Evolutionary conservation across 2,888 invertebrate genomes (phyloP).

Genomic region (Troglohyphantes excavatus): DNA sequence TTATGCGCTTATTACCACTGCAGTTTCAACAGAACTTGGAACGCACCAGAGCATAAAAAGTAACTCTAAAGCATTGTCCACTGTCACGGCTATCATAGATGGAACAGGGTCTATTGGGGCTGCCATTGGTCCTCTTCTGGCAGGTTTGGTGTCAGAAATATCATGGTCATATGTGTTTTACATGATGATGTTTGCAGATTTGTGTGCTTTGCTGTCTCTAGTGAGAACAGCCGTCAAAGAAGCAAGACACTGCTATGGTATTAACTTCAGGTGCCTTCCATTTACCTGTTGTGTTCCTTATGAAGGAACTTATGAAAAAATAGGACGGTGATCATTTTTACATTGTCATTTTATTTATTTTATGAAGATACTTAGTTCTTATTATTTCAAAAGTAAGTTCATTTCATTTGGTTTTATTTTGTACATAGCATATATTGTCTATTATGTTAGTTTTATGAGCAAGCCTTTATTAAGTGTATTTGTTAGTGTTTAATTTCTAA

Average conservation of each 20-base stretch:
- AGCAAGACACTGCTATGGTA: conserved; percentile 51
- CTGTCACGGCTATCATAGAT: conserved; percentile 98
- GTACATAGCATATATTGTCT: neutral
- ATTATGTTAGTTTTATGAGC: neutral
- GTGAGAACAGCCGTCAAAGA: conserved; percentile 76
- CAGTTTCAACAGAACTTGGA: conserved; percentile 96
- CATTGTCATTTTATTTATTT: conserved; percentile 3
- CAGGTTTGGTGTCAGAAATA: conserved; percentile 89
- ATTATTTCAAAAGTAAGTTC: neutral
- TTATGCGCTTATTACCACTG: conserved; percentile 97
- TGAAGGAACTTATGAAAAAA: conserved; percentile 50
- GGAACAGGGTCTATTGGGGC: conserved; percentile 97
- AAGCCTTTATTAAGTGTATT: neutral
- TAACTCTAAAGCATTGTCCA: conserved; percentile 94
- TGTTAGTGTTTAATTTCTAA: neutral
- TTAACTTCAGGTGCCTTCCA: conserved; percentile 34
- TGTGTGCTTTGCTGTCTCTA: conserved; percentile 81
- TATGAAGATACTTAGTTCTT: neutral
- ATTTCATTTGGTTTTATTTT: neutral
- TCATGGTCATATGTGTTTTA: conserved; percentile 84
- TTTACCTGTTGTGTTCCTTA: conserved; percentile 22
- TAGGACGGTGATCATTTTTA: conserved; percentile 44
- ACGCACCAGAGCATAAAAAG: conserved; percentile 91
- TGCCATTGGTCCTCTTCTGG: conserved; percentile 94
- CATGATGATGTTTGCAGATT: conserved; percentile 83